Evolutionary conservation across 2,113 vertebrate genomes (phyloP).

Genomic region (Bambusicola thoracicus): DNA sequence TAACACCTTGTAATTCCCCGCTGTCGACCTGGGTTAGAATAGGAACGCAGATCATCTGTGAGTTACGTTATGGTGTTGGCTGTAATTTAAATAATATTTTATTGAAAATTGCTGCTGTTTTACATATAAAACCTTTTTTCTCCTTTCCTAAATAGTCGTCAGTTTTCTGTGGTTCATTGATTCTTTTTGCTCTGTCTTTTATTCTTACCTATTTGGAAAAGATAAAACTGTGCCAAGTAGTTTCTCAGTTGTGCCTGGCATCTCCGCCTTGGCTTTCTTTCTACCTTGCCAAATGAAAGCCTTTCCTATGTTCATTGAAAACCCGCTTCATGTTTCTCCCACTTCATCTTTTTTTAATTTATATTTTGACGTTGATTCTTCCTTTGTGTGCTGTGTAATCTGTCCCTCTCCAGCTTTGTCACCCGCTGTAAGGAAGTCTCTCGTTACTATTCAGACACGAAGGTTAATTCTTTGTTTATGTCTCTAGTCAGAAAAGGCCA

Average conservation of each 20-base stretch:
- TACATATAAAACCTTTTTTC: not conserved
- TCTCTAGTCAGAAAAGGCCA: not conserved
- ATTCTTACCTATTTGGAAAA: not conserved
- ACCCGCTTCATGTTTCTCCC: not conserved
- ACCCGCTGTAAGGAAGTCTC: not conserved
- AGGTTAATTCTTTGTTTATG: not conserved
- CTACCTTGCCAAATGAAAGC: not conserved
- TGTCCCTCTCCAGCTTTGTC: not conserved
- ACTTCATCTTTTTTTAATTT: not conserved
- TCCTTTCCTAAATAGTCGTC: not conserved
- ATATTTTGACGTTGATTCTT: not conserved
- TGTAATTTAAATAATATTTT: not conserved
- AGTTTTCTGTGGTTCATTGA: not conserved
- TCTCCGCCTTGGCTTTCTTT: not conserved
- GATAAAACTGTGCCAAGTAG: not conserved
- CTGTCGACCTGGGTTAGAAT: not conserved
- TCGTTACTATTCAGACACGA: not conserved
- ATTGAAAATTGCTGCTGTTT: not conserved
- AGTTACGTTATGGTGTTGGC: not conserved
- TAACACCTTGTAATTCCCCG: not conserved
- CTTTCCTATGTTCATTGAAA: not conserved
- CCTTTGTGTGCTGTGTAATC: not conserved
- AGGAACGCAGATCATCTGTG: not conserved
- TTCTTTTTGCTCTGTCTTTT: not conserved
- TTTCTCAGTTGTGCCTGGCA: accelerated